phyloP scores from a whole-genome alignment of 2,888 invertebrate genomes.

The Drosophila crucigera region DNA sequence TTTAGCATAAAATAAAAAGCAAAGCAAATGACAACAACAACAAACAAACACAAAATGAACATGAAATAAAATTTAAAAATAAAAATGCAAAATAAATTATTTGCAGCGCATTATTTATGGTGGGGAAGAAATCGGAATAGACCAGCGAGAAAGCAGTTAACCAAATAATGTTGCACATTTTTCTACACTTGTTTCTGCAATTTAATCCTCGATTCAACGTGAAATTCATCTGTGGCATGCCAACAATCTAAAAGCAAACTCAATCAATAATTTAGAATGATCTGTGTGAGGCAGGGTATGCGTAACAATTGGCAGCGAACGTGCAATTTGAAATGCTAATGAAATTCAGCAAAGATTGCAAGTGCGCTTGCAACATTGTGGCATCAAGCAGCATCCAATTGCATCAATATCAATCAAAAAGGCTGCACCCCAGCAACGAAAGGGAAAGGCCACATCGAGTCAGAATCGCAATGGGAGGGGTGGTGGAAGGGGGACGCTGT shows the following conservation, averaged over 20 bases:
- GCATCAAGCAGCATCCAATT: conserved; percentile 33
- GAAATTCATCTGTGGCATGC: background rate
- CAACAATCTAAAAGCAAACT: background rate
- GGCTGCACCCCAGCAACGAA: conserved; percentile 46
- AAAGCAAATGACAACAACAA: conserved; percentile 40
- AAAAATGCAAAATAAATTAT: conserved; percentile 51
- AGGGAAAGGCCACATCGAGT: conserved; percentile 65
- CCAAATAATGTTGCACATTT: background rate
- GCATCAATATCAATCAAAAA: conserved; percentile 44
- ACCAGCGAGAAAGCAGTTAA: background rate
- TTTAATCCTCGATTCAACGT: background rate
- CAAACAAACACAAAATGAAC: conserved; percentile 49
- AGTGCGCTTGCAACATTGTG: conserved; percentile 24
- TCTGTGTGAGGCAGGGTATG: background rate
- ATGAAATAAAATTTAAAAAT: conserved; percentile 64
- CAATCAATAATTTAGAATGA: conserved; percentile 3
- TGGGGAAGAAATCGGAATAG: background rate
- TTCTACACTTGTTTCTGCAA: background rate
- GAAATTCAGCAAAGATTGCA: conserved; percentile 34
- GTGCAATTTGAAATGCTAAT: conserved; percentile 37
- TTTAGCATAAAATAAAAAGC: conserved; percentile 74
- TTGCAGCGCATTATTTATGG: background rate
- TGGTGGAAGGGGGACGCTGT: conserved; percentile 31
- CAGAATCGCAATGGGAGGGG: background rate
- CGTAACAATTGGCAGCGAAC: conserved; percentile 35